phyloP scores from a whole-genome alignment of 2,113 vertebrate genomes.

The Leptodactylus fuscus region DNA sequence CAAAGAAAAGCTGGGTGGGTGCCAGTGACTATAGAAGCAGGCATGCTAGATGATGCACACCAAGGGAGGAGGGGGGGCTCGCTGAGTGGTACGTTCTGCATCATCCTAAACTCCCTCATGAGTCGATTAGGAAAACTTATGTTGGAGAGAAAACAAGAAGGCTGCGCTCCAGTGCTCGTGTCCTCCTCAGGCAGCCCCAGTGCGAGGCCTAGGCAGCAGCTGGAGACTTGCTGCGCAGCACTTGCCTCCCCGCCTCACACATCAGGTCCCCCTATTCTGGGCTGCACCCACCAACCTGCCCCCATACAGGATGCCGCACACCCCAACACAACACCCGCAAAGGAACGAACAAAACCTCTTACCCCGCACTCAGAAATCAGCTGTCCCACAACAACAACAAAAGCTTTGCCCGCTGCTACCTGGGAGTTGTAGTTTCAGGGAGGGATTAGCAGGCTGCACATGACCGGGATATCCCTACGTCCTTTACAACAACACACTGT shows the following conservation, averaged over 20 bases:
- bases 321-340: neutral
- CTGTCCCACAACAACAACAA: constrained; percentile 77
- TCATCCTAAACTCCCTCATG: neutral
- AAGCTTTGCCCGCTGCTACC: constrained; percentile 63
- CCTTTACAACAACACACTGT: no score
- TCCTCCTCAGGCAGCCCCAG: neutral
- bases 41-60: no score
- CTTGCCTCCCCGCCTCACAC: neutral
- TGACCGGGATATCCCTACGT: no score
- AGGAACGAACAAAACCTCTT: constrained; percentile 69
- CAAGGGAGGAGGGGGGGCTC: no score
- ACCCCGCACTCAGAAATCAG: constrained; percentile 72
- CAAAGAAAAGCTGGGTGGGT: neutral
- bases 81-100: neutral
- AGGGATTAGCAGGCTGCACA: rapidly evolving
- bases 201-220: constrained; percentile 17
- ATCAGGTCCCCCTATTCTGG: no score
- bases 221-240: constrained; percentile 6
- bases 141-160: neutral
- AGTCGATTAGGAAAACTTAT: neutral
- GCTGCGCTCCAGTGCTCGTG: neutral
- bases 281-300: neutral
- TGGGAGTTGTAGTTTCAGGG: constrained; percentile 67
- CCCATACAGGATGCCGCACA: neutral
- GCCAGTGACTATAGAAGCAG: neutral